Evolutionary conservation across 2,888 invertebrate genomes (phyloP).

Genomic region (Chelonus formosanus): DNA sequence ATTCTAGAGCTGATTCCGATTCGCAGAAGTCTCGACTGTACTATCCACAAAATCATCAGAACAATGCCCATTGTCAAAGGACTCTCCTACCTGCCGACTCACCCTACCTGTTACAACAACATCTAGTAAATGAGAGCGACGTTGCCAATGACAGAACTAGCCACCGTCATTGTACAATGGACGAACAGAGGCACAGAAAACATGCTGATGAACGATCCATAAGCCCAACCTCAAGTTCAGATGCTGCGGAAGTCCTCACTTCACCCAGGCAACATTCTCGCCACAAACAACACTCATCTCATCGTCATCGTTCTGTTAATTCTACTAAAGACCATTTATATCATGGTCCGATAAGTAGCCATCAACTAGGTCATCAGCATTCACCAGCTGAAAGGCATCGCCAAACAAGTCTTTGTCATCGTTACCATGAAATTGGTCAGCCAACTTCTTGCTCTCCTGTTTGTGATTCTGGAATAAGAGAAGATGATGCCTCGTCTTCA

Average conservation of each 20-base stretch:
- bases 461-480: slow-evolving; percentile 29
- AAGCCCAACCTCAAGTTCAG: slow-evolving; percentile 31
- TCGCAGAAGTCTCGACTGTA: slow-evolving; percentile 20
- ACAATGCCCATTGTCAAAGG: slow-evolving; percentile 24
- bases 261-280: slow-evolving; percentile 13
- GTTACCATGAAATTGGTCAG: slow-evolving; percentile 31
- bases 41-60: slow-evolving; percentile 23
- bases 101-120: slow-evolving; percentile 15
- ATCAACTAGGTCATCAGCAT: slow-evolving; percentile 20
- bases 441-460: slow-evolving; percentile 26
- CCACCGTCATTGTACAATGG: slow-evolving; percentile 20
- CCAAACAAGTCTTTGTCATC: slow-evolving; percentile 25
- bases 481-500: slow-evolving; percentile 28
- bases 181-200: slow-evolving; percentile 21
- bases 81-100: slow-evolving; percentile 18
- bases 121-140: slow-evolving; percentile 11
- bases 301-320: slow-evolving; percentile 24
- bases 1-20: slow-evolving; percentile 13
- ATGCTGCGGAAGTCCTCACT: slow-evolving; percentile 23
- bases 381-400: slow-evolving; percentile 15
- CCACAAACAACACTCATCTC: slow-evolving; percentile 29
- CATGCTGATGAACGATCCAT: slow-evolving; percentile 26
- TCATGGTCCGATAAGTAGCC: slow-evolving; percentile 17
- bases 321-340: slow-evolving; percentile 19
- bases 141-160: slow-evolving; percentile 10